These are phyloP conservation scores for Tychaedon coryphoeus DNA, from an alignment of 2,113 vertebrate genomes.

Conservation along the genomic window DNA sequence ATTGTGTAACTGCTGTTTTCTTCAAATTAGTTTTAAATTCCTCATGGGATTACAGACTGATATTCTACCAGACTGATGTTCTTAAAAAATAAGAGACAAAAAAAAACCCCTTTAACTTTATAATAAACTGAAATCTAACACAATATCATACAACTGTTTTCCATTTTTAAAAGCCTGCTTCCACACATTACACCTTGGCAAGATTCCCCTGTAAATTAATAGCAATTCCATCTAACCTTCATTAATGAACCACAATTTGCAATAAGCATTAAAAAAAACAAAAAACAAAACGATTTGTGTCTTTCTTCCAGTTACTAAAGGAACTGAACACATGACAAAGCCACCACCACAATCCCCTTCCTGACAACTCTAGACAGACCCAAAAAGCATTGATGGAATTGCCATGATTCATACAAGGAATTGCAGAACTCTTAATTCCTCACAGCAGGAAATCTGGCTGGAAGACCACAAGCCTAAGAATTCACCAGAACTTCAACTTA, in stretches of 20 bases:
- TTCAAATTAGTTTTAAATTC: background rate
- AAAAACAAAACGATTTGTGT: background rate
- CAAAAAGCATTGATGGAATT: background rate
- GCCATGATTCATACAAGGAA: background rate
- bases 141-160: background rate
- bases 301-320: background rate
- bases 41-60: background rate
- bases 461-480: background rate
- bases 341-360: background rate
- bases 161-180: background rate
- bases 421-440: background rate
- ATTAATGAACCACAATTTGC: background rate
- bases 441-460: accelerated
- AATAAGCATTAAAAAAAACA: background rate
- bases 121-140: background rate
- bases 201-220: background rate
- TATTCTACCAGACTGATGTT: background rate
- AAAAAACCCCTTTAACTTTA: background rate
- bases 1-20: background rate
- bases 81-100: background rate
- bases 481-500: background rate
- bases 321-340: background rate
- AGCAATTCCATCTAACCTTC: background rate
- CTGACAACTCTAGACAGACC: background rate
- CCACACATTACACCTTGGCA: background rate